Conservation (phyloP, 2,113 vertebrate species). For the Mixornis gularis region DNA sequence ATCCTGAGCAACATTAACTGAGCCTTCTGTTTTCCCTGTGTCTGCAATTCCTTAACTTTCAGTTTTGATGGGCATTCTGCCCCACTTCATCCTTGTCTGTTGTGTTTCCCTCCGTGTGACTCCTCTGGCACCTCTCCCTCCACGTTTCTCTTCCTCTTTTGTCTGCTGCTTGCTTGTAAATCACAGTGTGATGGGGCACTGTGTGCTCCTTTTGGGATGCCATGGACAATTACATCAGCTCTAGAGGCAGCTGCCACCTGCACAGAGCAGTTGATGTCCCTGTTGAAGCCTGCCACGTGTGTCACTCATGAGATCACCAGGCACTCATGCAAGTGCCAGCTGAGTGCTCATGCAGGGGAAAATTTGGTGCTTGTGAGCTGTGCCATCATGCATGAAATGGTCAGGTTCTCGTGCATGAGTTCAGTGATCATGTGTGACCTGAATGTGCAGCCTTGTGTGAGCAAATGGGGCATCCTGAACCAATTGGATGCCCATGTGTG, state of each 20-base stretch:
- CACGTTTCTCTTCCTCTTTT: not conserved
- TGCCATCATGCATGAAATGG: not conserved
- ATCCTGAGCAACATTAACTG: not conserved
- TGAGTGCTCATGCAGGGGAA: not conserved
- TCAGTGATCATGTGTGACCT: not conserved
- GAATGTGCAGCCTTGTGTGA: not conserved
- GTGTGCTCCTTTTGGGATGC: not conserved
- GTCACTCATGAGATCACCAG: not conserved
- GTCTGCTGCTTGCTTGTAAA: not conserved
- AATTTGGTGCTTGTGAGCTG: not conserved
- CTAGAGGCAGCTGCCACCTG: not conserved
- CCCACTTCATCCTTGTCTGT: not conserved
- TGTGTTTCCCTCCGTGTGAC: not conserved
- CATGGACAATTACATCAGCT: not conserved
- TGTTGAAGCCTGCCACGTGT: accelerated
- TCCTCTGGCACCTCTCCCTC: not conserved
- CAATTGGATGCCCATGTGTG: not conserved
- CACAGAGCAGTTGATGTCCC: not conserved
- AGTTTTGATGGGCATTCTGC: not conserved
- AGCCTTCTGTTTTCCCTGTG: not conserved
- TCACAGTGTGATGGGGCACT: not conserved
- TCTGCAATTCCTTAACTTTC: not conserved
- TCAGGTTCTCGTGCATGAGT: not conserved
- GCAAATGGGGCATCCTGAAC: not conserved
- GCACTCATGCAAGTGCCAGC: not conserved